Conservation (phyloP, 1,140 invertebrate genomes). For the Diorhabda sublineata region DNA sequence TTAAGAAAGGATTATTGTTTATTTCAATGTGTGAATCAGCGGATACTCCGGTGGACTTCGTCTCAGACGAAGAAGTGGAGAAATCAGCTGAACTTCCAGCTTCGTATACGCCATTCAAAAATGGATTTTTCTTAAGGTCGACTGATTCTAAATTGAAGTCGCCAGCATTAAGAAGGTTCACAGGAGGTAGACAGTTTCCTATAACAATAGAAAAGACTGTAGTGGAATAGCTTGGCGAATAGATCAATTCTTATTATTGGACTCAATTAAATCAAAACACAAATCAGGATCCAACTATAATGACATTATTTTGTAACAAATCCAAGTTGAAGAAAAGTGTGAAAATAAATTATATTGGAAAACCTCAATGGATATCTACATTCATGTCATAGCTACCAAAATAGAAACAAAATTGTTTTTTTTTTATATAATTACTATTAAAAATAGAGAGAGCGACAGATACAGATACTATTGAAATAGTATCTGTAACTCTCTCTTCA, state of each 20-base stretch:
- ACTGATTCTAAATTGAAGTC: conserved; percentile 22
- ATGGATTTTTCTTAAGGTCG: conserved; percentile 42
- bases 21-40: conserved; percentile 22
- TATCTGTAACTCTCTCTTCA: no score
- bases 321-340: no score
- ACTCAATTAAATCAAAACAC: neutral
- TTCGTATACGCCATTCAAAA: conserved; percentile 33
- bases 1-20: conserved; percentile 27
- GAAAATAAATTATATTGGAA: no score
- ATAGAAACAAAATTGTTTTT: no score
- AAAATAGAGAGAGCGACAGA: no score
- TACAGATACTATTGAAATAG: no score
- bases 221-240: no score
- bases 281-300: no score
- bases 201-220: neutral
- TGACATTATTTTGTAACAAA: neutral
- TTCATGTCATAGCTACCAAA: no score
- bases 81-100: conserved; percentile 9
- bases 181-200: conserved; percentile 24
- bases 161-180: conserved; percentile 17
- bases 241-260: no score
- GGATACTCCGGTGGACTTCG: conserved; percentile 4
- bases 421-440: no score
- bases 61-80: conserved; percentile 8
- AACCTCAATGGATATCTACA: no score